These are phyloP conservation scores for Bubalus kerabau DNA, from an alignment of 2,113 vertebrate genomes.

Conservation along the genomic window DNA sequence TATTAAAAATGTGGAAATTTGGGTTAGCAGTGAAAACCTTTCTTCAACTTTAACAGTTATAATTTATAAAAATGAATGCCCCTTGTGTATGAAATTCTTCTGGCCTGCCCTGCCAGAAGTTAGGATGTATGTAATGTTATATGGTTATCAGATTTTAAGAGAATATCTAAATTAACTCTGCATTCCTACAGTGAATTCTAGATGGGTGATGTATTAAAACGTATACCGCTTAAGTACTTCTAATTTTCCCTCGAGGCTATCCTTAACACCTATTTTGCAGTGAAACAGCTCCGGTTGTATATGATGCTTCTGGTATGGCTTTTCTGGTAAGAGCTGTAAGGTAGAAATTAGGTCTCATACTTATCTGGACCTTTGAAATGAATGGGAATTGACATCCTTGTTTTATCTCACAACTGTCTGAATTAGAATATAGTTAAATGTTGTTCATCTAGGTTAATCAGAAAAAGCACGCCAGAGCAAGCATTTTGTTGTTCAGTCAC, in stretches of 20 bases:
- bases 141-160: slow-evolving; percentile 51
- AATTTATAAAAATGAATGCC: slow-evolving; percentile 25
- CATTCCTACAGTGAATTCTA: slow-evolving; percentile 38
- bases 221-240: neutral
- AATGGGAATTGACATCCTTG: neutral
- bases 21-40: slow-evolving; percentile 66
- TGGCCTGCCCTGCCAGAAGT: neutral
- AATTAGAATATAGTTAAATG: slow-evolving; percentile 2
- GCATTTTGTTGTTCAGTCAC: neutral
- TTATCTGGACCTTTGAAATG: neutral
- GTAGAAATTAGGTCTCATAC: neutral
- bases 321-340: neutral
- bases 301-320: neutral
- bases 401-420: slow-evolving; percentile 4
- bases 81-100: slow-evolving; percentile 7
- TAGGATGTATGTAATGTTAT: slow-evolving; percentile 19
- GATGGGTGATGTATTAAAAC: neutral
- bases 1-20: slow-evolving; percentile 64
- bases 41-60: slow-evolving; percentile 40
- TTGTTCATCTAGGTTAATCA: neutral
- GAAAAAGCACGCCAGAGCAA: neutral
- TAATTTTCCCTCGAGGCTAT: neutral
- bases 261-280: neutral
- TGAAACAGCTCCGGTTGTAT: neutral
- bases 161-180: slow-evolving; percentile 15